These are phyloP conservation scores for Chloroceryle aenea DNA, from an alignment of 2,113 vertebrate genomes.

Conservation along the genomic window DNA sequence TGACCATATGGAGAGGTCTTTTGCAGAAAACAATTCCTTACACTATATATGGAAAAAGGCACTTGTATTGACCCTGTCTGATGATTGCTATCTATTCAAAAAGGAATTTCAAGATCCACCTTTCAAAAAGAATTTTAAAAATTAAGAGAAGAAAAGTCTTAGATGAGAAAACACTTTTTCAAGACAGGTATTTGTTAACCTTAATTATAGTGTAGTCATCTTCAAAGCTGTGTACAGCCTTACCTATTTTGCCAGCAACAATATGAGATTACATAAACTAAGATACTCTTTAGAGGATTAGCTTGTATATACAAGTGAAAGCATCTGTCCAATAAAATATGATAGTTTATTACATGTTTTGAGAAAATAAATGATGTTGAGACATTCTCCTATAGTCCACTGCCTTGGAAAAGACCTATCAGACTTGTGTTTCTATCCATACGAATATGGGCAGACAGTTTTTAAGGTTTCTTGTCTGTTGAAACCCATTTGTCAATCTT, in stretches of 20 bases:
- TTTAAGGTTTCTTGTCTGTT: not conserved
- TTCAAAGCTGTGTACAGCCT: not conserved
- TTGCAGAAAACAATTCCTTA: not conserved
- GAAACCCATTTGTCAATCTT: not conserved
- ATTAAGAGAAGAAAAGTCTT: accelerated
- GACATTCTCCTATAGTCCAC: not conserved
- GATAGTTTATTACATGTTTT: not conserved
- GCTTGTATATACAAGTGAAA: not conserved
- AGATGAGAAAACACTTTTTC: not conserved
- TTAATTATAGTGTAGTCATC: not conserved
- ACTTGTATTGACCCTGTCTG: not conserved
- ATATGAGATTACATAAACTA: not conserved
- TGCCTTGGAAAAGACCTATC: not conserved
- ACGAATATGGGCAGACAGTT: not conserved
- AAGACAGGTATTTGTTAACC: not conserved
- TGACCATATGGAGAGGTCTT: not conserved
- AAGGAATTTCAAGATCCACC: not conserved
- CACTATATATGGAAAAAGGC: not conserved
- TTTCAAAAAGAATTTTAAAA: not conserved
- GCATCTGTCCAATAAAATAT: not conserved
- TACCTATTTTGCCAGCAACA: not conserved
- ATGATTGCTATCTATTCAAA: not conserved
- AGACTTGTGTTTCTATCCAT: not conserved
- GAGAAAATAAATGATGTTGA: not conserved
- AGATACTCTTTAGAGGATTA: not conserved